These are phyloP conservation scores for Steatornis caripensis DNA, from an alignment of 2,113 vertebrate species.

Conservation along the genomic window DNA sequence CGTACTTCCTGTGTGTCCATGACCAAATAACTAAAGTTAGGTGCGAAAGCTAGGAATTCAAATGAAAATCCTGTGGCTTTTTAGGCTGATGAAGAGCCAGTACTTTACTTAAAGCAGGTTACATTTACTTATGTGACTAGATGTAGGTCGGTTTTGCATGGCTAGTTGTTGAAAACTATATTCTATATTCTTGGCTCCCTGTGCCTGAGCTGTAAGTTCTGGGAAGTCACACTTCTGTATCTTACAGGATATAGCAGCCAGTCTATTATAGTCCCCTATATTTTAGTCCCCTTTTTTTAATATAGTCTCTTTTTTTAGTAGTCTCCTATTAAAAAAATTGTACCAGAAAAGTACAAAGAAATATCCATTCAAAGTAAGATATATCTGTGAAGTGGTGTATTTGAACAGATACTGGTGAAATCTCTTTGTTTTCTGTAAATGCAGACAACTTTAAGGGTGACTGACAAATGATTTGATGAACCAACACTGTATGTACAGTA, in stretches of 20 bases:
- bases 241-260: neutral
- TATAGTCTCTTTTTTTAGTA: neutral
- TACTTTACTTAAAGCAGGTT: neutral
- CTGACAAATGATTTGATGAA: neutral
- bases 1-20: neutral
- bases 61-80: neutral
- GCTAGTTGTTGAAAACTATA: neutral
- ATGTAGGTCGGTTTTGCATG: neutral
- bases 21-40: neutral
- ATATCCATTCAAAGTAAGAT: neutral
- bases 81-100: neutral
- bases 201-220: neutral
- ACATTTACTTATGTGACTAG: neutral
- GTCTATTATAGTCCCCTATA: neutral
- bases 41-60: neutral
- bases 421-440: neutral
- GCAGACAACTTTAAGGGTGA: neutral
- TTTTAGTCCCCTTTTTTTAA: neutral
- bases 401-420: neutral
- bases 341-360: neutral
- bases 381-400: neutral
- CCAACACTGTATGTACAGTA: neutral
- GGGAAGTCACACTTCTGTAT: neutral
- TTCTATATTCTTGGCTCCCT: neutral
- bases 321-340: neutral